A percentile compares a stretch with the other conserved stretches of the same genome.
Conservation (phyloP, 2,888 invertebrate species). For the Tetheella fluctuosa region DNA sequence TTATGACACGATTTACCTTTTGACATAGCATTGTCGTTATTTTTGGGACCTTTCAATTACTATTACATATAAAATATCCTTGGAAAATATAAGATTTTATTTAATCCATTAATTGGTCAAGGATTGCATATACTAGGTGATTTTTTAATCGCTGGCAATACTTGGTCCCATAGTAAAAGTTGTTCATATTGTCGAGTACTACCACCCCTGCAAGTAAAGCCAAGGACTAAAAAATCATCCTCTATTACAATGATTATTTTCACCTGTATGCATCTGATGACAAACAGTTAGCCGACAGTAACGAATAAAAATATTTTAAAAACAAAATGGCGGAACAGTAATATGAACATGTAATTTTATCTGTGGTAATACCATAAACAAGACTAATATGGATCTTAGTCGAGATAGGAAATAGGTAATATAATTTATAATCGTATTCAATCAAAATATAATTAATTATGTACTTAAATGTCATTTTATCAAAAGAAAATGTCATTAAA, state of each 20-base stretch:
- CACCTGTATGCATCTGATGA: no score
- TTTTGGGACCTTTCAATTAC: conserved; percentile 18
- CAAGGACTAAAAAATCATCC: no score
- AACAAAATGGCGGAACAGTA: no score
- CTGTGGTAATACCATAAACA: conserved; percentile 14
- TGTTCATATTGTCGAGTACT: no score
- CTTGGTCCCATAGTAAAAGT: no score
- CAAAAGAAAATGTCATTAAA: neutral
- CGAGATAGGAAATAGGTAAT: conserved; percentile 21
- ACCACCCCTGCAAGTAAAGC: no score
- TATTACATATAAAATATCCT: neutral
- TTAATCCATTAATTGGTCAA: neutral
- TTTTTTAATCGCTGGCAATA: neutral
- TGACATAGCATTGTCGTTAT: conserved; percentile 17
- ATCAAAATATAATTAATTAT: neutral
- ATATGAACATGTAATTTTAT: no score
- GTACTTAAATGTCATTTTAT: neutral
- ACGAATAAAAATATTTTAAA: no score
- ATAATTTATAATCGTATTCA: no score
- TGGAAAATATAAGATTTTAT: neutral
- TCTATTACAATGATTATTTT: no score
- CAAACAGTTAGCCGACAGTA: neutral
- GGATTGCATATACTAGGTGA: neutral
- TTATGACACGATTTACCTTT: conserved; percentile 23
- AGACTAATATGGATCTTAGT: conserved; percentile 24